Evolutionary conservation across 2,797 vertebrate species (phyloP), one percentile per base, ranked within the genome.

Genomic region (Aulostomus chinensis): DNA sequence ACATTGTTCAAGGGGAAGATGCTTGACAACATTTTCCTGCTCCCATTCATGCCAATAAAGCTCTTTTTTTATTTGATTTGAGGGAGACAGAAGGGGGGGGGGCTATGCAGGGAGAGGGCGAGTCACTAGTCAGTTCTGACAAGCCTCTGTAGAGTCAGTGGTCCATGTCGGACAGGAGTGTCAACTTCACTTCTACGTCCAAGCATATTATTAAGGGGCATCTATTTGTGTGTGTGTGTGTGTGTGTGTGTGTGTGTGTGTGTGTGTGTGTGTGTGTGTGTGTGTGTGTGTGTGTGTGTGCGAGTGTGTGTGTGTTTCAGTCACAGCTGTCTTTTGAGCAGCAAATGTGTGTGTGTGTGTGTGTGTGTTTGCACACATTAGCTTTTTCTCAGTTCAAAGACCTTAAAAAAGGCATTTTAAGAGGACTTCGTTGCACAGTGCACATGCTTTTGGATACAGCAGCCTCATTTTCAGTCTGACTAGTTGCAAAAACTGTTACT

Each of bases 161-260:
- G 73, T 72, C 73, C 70, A 26, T 67, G 64, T 71, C 61, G 16
- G 65, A 66, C 63, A 39, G 24, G 64, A 65, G 76, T 56, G 71
- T 76, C 73, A 61, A 63, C 65, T 75, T 37, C 57, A 45, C 40
- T 75, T 57, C 62, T 37, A 81, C 29, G 50, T 68, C 75, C 75
- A 56, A 56, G 80, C 68, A 61, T 76, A 68, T 81, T 41, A 72
- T 82, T 72, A 75, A 68, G 59, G 65, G 68, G 60, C 21, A 34
- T 75, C 60, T 76, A 78, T 60, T 78, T 68, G 60, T 63, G 37
- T 52, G 53, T 51, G 37, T 34, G 37, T 55, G n/a, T 24, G 50
- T 36, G 11, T 12, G 17, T 38, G n/a, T n/a, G n/a, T n/a, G n/a
- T 22, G 20, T 16, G 10, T 4, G 16, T 66, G 59, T 26, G 36